A percentile compares a stretch with the other conserved stretches of the same genome.
These are phyloP conservation scores for Caenorhabditis briggsae DNA, from an alignment of 1,140 invertebrate species.

Conservation along the genomic window DNA sequence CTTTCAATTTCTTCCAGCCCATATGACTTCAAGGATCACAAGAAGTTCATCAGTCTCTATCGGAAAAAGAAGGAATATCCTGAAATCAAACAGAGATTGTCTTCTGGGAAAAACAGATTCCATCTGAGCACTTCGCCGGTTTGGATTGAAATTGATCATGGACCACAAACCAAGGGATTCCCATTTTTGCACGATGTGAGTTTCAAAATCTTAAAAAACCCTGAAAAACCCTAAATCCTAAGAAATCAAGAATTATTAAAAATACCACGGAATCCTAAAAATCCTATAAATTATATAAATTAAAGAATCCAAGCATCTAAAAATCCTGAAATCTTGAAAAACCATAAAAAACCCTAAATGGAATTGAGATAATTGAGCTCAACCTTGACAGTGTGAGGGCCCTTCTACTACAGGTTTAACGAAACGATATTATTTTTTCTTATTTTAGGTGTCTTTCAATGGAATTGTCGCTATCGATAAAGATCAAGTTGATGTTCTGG, in stretches of 20 bases:
- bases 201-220: not conserved
- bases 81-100: not conserved
- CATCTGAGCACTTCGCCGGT: slow-evolving; percentile 65
- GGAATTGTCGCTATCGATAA: slow-evolving; percentile 37
- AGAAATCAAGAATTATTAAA: no score
- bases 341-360: no score
- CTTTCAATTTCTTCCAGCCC: slow-evolving; percentile 51
- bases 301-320: no score
- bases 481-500: slow-evolving; percentile 62
- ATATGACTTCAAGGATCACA: slow-evolving; percentile 32
- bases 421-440: no score
- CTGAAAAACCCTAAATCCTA: no score
- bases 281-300: not conserved
- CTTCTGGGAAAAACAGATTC: slow-evolving; percentile 27
- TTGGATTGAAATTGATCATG: slow-evolving; percentile 68
- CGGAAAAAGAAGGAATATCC: not conserved
- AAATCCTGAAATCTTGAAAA: no score
- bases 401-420: no score
- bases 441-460: slow-evolving; percentile 44
- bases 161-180: slow-evolving; percentile 55
- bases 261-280: no score
- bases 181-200: slow-evolving; percentile 64
- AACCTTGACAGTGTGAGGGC: no score
- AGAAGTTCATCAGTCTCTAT: not conserved
- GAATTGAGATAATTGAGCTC: no score